Evolutionary conservation across 2,888 invertebrate genomes (phyloP).

Genomic region (Poecilus cupreus): DNA sequence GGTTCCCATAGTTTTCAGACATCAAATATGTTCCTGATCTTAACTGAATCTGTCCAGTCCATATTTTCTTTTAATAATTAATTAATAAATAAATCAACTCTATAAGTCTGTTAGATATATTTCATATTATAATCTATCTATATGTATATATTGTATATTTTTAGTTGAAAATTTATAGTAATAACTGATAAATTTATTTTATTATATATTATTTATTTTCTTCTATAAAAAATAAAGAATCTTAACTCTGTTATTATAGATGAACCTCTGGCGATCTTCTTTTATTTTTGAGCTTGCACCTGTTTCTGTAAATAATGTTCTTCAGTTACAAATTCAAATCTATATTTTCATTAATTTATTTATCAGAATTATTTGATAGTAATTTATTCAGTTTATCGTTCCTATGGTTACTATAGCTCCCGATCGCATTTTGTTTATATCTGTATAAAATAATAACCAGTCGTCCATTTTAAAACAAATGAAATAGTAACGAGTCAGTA

Average conservation of each 20-base stretch:
- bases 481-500: background rate
- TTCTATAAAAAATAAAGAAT: slow-evolving; percentile 49
- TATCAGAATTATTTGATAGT: slow-evolving; percentile 8
- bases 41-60: slow-evolving; percentile 4
- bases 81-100: slow-evolving; percentile 25
- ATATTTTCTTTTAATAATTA: slow-evolving; percentile 20
- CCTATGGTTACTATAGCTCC: slow-evolving; percentile 10
- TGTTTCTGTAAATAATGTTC: slow-evolving; percentile 21
- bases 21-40: background rate
- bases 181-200: slow-evolving; percentile 46
- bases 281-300: slow-evolving; percentile 6
- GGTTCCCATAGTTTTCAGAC: background rate
- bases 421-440: slow-evolving; percentile 8
- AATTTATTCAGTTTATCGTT: slow-evolving; percentile 25
- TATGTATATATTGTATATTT: slow-evolving; percentile 59
- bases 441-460: slow-evolving; percentile 16
- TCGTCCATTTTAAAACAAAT: background rate
- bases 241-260: background rate
- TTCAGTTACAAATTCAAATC: slow-evolving; percentile 18
- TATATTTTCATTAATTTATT: slow-evolving; percentile 42
- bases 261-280: background rate
- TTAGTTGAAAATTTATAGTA: slow-evolving; percentile 56
- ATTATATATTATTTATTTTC: slow-evolving; percentile 42
- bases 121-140: slow-evolving; percentile 50
- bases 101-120: slow-evolving; percentile 59